These are phyloP conservation scores for Drosophila pandora DNA, from an alignment of 1,140 invertebrate genomes.

Conservation along the genomic window DNA sequence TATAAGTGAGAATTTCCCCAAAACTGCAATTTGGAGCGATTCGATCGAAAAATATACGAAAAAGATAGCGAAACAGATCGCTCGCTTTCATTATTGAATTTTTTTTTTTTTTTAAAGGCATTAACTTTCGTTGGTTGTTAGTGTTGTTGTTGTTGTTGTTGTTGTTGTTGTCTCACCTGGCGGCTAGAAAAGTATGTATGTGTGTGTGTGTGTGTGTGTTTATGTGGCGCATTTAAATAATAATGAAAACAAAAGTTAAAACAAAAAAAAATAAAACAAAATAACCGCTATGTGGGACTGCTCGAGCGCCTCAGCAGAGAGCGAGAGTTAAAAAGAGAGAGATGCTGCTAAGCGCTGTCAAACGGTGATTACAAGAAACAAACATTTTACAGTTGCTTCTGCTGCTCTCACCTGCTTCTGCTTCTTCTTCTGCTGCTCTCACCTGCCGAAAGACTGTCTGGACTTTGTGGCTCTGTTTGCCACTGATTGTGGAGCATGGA, in stretches of 20 bases:
- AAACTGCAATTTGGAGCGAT: conserved; percentile 18
- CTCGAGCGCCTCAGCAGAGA: conserved; percentile 12
- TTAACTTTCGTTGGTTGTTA: conserved; percentile 65
- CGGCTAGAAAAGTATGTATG: conserved; percentile 70
- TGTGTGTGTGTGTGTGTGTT: conserved; percentile 4
- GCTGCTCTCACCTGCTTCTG: conserved; percentile 15
- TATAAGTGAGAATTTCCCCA: conserved; percentile 45
- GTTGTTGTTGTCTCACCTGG: conserved; percentile 52
- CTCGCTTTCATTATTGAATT: conserved; percentile 59
- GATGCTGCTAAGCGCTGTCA: conserved; percentile 5
- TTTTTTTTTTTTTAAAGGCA: conserved; percentile 23
- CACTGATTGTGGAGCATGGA: neutral
- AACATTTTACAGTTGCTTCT: conserved; percentile 42
- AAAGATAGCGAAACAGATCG: neutral
- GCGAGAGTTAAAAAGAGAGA: conserved; percentile 13
- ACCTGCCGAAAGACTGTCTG: neutral
- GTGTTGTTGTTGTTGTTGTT: conserved; percentile 41
- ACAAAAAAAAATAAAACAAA: conserved; percentile 68
- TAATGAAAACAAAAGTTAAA: conserved; percentile 79
- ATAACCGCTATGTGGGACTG: conserved; percentile 53
- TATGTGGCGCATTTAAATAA: conserved; percentile 63
- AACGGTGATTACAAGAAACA: conserved; percentile 39
- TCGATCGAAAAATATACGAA: conserved; percentile 8
- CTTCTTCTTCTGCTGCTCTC: conserved; percentile 17
- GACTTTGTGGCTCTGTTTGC: neutral